phyloP scores from a whole-genome alignment of 92 coral and sea anemone genomes.

The Chrysogorgia sp. region DNA sequence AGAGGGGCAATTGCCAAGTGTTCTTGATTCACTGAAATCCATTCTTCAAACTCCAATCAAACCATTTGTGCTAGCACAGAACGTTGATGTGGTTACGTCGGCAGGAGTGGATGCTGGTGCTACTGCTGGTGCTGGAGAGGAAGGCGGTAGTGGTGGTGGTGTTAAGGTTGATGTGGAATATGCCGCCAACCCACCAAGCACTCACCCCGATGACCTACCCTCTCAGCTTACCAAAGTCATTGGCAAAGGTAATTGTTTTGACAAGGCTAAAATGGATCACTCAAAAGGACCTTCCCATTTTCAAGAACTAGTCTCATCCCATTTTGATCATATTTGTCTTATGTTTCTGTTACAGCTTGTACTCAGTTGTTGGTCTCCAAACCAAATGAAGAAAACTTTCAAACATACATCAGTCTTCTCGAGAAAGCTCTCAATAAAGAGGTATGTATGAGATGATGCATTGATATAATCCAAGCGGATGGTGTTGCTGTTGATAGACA shows the following conservation, averaged over 20 bases:
- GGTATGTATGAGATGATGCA: constrained; percentile 51
- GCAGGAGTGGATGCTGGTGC: constrained; percentile 8
- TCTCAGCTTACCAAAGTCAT: constrained; percentile 87
- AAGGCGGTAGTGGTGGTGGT: constrained; percentile 43
- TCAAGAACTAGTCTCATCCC: background rate
- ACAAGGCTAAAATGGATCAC: background rate
- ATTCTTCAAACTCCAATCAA: constrained; percentile 83
- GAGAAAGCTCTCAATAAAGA: constrained; percentile 83
- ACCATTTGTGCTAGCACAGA: constrained; percentile 71
- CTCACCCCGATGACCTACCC: constrained; percentile 88
- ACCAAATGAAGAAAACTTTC: constrained; percentile 87
- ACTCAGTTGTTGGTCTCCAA: constrained; percentile 95
- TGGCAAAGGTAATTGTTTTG: constrained; percentile 77
- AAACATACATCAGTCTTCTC: constrained; percentile 71
- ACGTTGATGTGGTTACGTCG: constrained; percentile 48
- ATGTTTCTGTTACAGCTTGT: constrained; percentile 71
- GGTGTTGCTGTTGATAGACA: too few species aligned
- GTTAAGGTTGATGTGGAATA: constrained; percentile 13
- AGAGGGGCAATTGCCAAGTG: constrained; percentile 80
- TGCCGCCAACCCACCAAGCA: constrained; percentile 31
- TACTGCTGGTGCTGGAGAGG: constrained; percentile 30
- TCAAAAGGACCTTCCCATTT: too few species aligned
- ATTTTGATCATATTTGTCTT: background rate
- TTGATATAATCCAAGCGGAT: background rate
- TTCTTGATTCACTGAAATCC: constrained; percentile 66